Conservation (phyloP, 2,797 vertebrate genomes). For the Caiman crocodilus region DNA sequence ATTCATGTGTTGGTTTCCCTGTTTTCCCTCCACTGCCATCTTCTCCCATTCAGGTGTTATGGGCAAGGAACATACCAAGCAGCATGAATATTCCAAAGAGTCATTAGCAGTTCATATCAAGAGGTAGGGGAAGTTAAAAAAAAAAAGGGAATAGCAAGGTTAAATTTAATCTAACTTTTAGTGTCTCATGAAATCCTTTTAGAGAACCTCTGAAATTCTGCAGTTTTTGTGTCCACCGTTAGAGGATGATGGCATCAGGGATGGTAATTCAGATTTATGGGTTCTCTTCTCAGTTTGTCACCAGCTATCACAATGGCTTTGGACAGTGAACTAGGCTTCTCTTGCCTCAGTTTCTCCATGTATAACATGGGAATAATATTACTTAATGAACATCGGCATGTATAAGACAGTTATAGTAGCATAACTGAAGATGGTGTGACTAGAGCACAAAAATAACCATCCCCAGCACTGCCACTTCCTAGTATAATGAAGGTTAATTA, state of each 20-base stretch:
- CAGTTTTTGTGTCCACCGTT: neutral
- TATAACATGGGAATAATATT: neutral
- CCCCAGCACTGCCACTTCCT: neutral
- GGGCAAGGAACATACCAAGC: neutral
- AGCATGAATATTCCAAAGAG: too few species aligned
- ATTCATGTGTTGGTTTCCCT: neutral
- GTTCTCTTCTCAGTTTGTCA: neutral
- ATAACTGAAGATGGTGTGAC: too few species aligned
- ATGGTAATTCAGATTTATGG: neutral
- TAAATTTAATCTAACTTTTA: neutral
- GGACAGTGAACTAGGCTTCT: neutral
- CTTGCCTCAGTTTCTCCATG: too few species aligned
- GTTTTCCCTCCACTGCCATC: neutral
- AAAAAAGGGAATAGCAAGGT: neutral
- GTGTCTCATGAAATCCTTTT: neutral
- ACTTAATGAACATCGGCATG: neutral
- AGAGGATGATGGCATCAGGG: neutral
- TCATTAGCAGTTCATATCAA: neutral
- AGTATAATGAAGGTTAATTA: slow-evolving; percentile 22
- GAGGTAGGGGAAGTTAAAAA: neutral
- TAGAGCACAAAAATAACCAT: too few species aligned
- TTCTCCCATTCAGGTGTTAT: neutral
- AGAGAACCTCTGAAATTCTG: neutral
- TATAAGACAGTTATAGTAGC: too few species aligned
- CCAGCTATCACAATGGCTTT: neutral